phyloP scores from a whole-genome alignment of 2,797 vertebrate genomes.

The Capromys pilorides region DNA sequence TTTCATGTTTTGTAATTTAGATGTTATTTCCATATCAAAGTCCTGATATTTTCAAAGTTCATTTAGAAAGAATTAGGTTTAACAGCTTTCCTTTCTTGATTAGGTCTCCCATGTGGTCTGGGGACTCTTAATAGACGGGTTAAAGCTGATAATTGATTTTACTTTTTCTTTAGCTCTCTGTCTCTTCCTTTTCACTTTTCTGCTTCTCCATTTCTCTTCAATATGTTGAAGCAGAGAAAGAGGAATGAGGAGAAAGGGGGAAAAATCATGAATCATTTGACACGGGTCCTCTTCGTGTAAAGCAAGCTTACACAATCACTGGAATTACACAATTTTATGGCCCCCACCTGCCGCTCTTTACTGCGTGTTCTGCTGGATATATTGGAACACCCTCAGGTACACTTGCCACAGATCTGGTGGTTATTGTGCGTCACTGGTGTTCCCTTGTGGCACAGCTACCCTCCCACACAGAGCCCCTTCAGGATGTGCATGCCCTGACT shows the following conservation, averaged over 20 bases:
- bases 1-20: slow-evolving; percentile 21
- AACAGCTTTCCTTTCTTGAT: not conserved
- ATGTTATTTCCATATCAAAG: not conserved
- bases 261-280: not conserved
- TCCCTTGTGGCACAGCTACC: not conserved
- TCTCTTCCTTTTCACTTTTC: not conserved
- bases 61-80: not conserved
- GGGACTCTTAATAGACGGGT: not conserved
- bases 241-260: not conserved
- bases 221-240: not conserved
- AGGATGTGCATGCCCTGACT: not conserved
- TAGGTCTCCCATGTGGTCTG: not conserved
- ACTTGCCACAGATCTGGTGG: not conserved
- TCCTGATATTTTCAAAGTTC: not conserved
- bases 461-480: not conserved
- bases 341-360: not conserved
- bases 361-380: not conserved
- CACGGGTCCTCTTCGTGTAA: not conserved
- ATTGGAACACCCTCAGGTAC: not conserved
- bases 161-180: not conserved
- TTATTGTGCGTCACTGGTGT: not conserved
- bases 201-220: not conserved
- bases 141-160: not conserved
- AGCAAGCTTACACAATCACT: not conserved
- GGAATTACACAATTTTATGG: not conserved